phyloP scores from a whole-genome alignment of 2,113 vertebrate species.

The Stomatorhinus ivindoensis region DNA sequence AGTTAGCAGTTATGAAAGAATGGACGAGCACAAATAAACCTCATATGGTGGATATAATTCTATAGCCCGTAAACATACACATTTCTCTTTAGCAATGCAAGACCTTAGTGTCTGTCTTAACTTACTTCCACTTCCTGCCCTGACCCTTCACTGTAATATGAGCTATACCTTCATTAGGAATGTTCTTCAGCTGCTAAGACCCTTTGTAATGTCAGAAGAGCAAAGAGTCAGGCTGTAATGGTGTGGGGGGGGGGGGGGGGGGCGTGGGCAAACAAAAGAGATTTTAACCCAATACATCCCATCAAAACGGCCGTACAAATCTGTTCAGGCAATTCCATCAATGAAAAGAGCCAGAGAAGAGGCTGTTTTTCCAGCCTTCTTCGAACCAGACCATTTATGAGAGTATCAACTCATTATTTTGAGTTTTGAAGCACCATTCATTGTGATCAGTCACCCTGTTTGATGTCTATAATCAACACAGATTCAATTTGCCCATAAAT shows the following conservation, averaged over 20 bases:
- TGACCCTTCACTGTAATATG: not conserved
- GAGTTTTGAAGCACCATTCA: not conserved
- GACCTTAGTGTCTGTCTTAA: not conserved
- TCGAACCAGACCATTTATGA: not conserved
- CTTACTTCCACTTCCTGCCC: not conserved
- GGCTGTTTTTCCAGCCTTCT: not conserved
- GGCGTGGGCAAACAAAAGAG: not conserved
- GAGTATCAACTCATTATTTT: not conserved
- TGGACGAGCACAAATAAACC: not conserved
- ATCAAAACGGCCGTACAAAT: not conserved
- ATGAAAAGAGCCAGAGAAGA: not conserved
- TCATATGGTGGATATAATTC: not conserved
- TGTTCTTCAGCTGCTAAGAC: not conserved
- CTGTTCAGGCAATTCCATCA: not conserved
- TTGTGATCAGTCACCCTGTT: not conserved
- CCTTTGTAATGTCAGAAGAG: not conserved
- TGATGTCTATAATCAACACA: not conserved
- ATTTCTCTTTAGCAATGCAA: not conserved
- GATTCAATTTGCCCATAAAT: not conserved
- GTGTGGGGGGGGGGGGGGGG: not conserved
- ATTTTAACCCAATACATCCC: not conserved
- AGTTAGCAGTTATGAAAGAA: not conserved
- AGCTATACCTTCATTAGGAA: not conserved
- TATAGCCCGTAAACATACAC: not conserved
- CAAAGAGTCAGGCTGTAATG: not conserved